Base-by-base conservation (phyloP, 2,113 vertebrate species). In the Phyllostomus discolor region DNA sequence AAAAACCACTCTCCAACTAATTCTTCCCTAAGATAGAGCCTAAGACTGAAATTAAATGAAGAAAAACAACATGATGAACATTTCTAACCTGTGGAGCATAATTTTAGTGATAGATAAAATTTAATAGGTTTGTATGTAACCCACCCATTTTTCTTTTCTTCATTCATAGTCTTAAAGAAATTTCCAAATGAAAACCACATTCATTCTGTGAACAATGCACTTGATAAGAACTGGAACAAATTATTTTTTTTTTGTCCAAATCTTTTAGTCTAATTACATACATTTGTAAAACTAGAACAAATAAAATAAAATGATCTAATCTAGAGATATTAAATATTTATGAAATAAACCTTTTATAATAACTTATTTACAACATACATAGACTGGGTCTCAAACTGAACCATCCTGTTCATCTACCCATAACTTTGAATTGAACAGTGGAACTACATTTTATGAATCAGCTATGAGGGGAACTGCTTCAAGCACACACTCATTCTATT, bases 31-130 rank as follows among this genome's bases (percentile, higher is more conserved):
- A 87, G 15, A 88, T 15, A 80, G 11, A 90, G 7, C 43, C 50
- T 81, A 70, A 72, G 33, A 26, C 17, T 46, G 4, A 78, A 76
- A 62, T 57, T 14, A 93, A 26, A 43, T 24, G 9, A 46, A 89
- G 54, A 26, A 57, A 95, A 93, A n/a, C 19, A 12, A 67, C 10
- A 66, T 38, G 12, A 81, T 75, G 7, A 10, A 41, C 90, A n/a
- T 73, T 59, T 76, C 16, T 93, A 82, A 94, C 8, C 4, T 33
- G 12, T 48, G 28, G 43, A 69, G 4, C 7, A 20, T 62, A 76
- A 82, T 82, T 96, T 90, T 75, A 89, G 57, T 81, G 83, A 92
- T 24, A 67, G 54, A 90, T 83, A 28, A 46, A 64, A 54, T 90
- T 88, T 69, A 76, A 43, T 33, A 67, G 8, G 41, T 89, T 80